phyloP scores from a whole-genome alignment of 2,113 vertebrate genomes.

The Cranoglanis bouderius region DNA sequence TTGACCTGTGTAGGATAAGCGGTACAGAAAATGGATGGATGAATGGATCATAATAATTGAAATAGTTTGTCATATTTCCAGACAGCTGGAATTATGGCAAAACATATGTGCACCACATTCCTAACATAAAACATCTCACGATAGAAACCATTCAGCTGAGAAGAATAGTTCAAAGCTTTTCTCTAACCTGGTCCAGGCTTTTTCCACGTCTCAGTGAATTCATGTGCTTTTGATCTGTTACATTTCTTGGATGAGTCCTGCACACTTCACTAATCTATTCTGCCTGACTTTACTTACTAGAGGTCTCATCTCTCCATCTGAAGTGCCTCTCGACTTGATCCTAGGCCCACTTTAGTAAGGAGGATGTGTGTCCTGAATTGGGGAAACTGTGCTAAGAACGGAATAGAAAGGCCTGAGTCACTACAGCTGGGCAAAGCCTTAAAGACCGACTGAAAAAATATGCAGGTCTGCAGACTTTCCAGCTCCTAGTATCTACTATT shows the following conservation, averaged over 20 bases:
- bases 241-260: conserved; percentile 30
- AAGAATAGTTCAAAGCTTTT: conserved; percentile 8
- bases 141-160: background rate
- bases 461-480: background rate
- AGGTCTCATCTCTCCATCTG: conserved; percentile 11
- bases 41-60: no score
- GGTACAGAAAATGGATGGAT: no score
- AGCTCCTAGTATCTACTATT: background rate
- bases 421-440: conserved; percentile 6
- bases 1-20: no score
- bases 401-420: conserved; percentile 44
- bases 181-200: background rate
- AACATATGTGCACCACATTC: background rate
- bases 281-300: background rate
- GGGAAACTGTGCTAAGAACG: conserved; percentile 31
- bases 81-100: background rate
- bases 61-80: background rate
- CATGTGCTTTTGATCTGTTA: conserved; percentile 25
- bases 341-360: conserved; percentile 27
- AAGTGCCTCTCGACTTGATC: conserved; percentile 15
- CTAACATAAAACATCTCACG: background rate
- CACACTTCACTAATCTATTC: conserved; percentile 6
- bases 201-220: background rate
- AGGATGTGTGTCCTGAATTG: conserved; percentile 47
- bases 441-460: conserved; percentile 6